Evolutionary conservation across 2,888 invertebrate species (phyloP), one percentile per base, ranked within the genome.

Genomic region (Marasmarcha lunaedactyla): DNA sequence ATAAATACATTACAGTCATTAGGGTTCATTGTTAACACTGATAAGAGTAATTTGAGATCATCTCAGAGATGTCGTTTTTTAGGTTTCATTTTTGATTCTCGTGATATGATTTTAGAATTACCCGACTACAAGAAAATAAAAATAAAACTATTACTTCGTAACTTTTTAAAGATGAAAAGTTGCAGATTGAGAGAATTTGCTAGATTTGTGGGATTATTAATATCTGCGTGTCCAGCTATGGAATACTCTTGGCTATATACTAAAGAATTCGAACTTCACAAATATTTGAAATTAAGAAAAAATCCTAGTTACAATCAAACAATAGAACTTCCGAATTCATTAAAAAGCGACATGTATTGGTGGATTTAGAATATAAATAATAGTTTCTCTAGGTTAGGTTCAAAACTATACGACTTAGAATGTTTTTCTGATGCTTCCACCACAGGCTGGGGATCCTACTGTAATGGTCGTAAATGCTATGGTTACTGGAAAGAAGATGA

Each of bases 31-130:
- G n/a, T n/a, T n/a, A n/a, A n/a, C n/a, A 30, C 27, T 1, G 33
- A 42, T 6, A 45, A 46, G 38, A 45, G 43, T 41, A 11, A 7
- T 13, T 27, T n/a, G n/a, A n/a, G n/a, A n/a, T n/a, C n/a, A n/a
- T n/a, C n/a, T n/a, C n/a, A n/a, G n/a, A n/a, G n/a, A 7, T 41
- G 41, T 13, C 35, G n/a, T 33, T 42, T 39, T 26, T 36, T 42
- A 34, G 42, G 42, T 11, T 42, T 42, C 25, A 12, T 33, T 2
- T 42, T 36, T 14, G 27, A 42, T 15, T 39, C 42, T 4, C 1
- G 30, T 1, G 11, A 36, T 2, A 37, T 39, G 42, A 11, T 6
- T 1, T 5, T 42, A 13, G 33, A 35, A 14, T 10, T 38, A 7
- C 37, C 42, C 2, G 2, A 9, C 5, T 1, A 2, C n/a, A 41